Percentiles rank a stretch among this genome's conserved stretches.
phyloP scores from a whole-genome alignment of 1,140 invertebrate species.

The Apis laboriosa region DNA sequence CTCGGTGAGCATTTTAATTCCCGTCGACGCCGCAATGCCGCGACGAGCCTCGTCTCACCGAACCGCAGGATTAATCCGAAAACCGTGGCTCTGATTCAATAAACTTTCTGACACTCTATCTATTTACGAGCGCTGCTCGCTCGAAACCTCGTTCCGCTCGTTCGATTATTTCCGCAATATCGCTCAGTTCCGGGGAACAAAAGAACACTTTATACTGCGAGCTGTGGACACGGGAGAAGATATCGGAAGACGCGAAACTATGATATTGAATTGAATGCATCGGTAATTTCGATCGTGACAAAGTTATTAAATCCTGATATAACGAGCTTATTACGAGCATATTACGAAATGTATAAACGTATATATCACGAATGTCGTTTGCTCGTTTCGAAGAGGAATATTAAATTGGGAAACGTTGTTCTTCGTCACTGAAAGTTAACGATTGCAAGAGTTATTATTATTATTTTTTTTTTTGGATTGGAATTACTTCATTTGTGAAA shows the following conservation, averaged over 20 bases:
- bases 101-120: slow-evolving; percentile 24
- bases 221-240: background rate
- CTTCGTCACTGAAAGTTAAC: background rate
- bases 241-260: slow-evolving; percentile 11
- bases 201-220: background rate
- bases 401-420: background rate
- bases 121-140: slow-evolving; percentile 21
- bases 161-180: background rate
- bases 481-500: background rate
- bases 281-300: slow-evolving; percentile 16
- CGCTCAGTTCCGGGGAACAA: background rate
- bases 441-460: too few species aligned
- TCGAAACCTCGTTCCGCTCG: background rate
- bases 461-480: too few species aligned
- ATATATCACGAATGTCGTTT: background rate
- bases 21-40: background rate
- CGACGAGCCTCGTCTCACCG: background rate
- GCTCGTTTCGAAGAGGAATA: background rate
- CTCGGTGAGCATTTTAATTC: background rate
- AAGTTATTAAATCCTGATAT: slow-evolving; percentile 17
- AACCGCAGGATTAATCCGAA: slow-evolving; percentile 25
- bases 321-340: background rate
- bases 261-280: slow-evolving; percentile 38
- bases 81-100: slow-evolving; percentile 27
- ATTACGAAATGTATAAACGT: background rate